Percentiles rank a stretch among this genome's conserved stretches.
phyloP scores from a whole-genome alignment of 2,113 vertebrate species.

The Bufo gargarizans region DNA sequence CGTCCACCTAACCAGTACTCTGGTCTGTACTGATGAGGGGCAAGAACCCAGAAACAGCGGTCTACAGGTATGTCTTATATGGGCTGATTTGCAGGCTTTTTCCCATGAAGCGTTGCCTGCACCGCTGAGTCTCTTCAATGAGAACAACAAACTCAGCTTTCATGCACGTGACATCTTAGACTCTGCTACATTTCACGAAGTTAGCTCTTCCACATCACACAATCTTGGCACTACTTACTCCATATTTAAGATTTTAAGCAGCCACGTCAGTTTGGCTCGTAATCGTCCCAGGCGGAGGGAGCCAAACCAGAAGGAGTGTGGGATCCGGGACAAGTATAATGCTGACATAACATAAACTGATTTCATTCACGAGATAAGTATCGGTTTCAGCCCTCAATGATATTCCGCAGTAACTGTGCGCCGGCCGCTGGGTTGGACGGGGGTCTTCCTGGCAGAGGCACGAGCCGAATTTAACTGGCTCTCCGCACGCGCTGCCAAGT shows the following conservation, averaged over 20 bases:
- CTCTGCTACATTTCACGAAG: background rate
- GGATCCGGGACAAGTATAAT: constrained; percentile 69
- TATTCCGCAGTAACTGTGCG: constrained; percentile 71
- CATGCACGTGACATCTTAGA: background rate
- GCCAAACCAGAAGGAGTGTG: constrained; percentile 67
- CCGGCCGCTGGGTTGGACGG: constrained; percentile 73
- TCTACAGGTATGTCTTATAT: no score
- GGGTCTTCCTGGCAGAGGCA: constrained; percentile 71
- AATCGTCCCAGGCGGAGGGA: constrained; percentile 61
- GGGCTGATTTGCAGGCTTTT: no score
- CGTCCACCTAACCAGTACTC: no score
- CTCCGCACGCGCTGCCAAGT: constrained; percentile 65
- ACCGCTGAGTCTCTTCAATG: no score
- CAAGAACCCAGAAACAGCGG: no score
- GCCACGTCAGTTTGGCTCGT: constrained; percentile 68
- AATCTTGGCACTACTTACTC: background rate
- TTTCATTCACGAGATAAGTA: constrained; percentile 80
- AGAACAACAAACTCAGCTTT: background rate
- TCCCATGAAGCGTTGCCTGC: no score
- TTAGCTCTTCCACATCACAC: background rate
- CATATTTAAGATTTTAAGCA: constrained; percentile 56
- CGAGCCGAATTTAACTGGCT: constrained; percentile 67
- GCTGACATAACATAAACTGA: constrained; percentile 76
- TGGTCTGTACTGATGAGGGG: no score
- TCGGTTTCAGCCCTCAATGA: constrained; percentile 71